A percentile compares a stretch with the other conserved stretches of the same genome.
Conservation (phyloP, 2,113 vertebrate species). For the Nymphicus hollandicus region DNA sequence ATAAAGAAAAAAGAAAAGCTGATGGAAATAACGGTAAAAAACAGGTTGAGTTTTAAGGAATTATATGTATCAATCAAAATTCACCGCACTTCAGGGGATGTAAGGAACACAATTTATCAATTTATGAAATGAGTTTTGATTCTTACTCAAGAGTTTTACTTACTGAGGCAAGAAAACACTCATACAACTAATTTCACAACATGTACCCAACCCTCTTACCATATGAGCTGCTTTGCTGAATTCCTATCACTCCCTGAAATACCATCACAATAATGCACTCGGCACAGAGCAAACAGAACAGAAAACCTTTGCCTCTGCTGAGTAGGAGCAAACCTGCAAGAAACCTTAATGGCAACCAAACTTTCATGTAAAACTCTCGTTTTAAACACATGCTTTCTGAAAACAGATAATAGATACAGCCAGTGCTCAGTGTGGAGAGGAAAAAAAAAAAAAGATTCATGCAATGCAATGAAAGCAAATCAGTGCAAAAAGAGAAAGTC, state of each 20-base stretch:
- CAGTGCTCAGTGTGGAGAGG: background rate
- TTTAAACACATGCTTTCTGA: background rate
- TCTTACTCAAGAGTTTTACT: background rate
- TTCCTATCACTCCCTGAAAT: background rate
- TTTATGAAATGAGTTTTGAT: background rate
- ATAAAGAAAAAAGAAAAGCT: background rate
- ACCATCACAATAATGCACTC: accelerated
- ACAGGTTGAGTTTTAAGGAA: background rate
- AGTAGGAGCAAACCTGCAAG: background rate
- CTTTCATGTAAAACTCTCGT: background rate
- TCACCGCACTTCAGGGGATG: background rate
- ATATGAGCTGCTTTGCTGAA: accelerated
- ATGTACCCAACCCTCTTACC: accelerated
- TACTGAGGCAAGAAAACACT: background rate
- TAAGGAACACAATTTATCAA: background rate
- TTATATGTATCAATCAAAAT: background rate
- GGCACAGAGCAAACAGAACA: background rate
- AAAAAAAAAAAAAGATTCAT: too few species aligned
- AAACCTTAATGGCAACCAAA: accelerated
- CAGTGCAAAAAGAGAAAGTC: background rate
- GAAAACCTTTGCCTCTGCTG: background rate
- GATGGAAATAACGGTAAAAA: background rate
- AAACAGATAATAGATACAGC: background rate
- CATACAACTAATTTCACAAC: background rate
- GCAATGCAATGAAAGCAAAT: too few species aligned